These are phyloP conservation scores for Cremastinae sp. DNA, from an alignment of 2,888 invertebrate species.

Conservation along the genomic window DNA sequence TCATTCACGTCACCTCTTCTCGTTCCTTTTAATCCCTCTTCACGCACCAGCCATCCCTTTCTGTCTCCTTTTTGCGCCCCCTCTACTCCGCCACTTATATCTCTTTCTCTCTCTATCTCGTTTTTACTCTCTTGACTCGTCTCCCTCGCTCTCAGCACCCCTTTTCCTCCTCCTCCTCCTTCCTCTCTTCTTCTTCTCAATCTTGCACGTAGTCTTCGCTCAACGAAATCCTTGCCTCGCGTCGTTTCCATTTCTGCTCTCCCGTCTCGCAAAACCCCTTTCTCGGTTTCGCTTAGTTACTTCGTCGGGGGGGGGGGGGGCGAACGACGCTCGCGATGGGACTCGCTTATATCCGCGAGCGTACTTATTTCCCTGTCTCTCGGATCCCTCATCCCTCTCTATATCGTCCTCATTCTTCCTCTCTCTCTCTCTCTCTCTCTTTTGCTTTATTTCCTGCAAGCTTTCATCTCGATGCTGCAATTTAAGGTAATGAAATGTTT, in stretches of 20 bases:
- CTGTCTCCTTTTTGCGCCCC: too few relatives aligned
- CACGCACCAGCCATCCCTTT: conserved; percentile 40
- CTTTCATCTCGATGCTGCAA: conserved; percentile 56
- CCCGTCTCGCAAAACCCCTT: conserved; percentile 38
- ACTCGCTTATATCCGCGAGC: conserved; percentile 15
- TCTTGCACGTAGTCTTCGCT: not conserved
- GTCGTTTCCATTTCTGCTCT: conserved; percentile 27
- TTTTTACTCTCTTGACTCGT: too few relatives aligned
- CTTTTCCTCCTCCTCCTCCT: too few relatives aligned
- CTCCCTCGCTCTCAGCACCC: too few relatives aligned
- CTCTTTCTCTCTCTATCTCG: too few relatives aligned
- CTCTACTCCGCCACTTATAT: too few relatives aligned
- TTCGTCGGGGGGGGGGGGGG: too few relatives aligned
- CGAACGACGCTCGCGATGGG: conserved; percentile 45
- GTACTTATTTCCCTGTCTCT: conserved; percentile 25
- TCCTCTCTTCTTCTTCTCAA: conserved; percentile 20
- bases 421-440: conserved; percentile 40
- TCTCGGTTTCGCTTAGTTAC: conserved; percentile 60
- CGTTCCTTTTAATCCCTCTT: conserved; percentile 20
- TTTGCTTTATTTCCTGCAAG: conserved; percentile 6
- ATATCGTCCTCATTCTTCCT: conserved; percentile 37
- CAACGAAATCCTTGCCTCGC: conserved; percentile 46
- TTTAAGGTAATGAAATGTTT: conserved; percentile 70
- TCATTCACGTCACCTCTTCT: conserved; percentile 8
- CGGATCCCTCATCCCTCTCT: not conserved